These are phyloP conservation scores for Dorcus parallelipipedus DNA, from an alignment of 2,888 invertebrate species.

Conservation along the genomic window DNA sequence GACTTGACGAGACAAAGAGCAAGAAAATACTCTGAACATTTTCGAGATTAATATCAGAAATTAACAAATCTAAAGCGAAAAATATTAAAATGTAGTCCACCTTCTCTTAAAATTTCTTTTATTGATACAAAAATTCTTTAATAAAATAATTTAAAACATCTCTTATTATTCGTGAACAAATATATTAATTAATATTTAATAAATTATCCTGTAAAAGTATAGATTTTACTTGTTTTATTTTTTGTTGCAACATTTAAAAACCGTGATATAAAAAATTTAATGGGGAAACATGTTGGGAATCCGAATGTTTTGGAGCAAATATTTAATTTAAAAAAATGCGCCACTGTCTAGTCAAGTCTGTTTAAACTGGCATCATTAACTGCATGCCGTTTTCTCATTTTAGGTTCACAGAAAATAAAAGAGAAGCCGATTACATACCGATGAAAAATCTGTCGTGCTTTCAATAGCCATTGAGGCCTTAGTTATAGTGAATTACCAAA, in stretches of 20 bases:
- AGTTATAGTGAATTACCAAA: not conserved
- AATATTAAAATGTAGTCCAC: not conserved
- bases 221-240: too few relatives aligned
- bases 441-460: constrained; percentile 48
- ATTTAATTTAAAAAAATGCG: too few relatives aligned
- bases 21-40: not conserved
- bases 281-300: too few relatives aligned
- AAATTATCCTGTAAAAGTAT: not conserved
- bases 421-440: constrained; percentile 47
- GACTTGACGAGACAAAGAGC: not conserved
- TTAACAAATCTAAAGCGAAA: not conserved
- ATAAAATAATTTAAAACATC: not conserved
- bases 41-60: too few relatives aligned
- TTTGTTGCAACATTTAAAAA: too few relatives aligned
- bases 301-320: too few relatives aligned
- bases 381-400: constrained; percentile 26
- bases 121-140: not conserved
- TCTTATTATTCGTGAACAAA: not conserved
- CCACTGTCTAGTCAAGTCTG: too few relatives aligned
- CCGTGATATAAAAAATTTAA: too few relatives aligned
- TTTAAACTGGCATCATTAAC: too few relatives aligned
- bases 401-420: constrained; percentile 45
- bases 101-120: not conserved
- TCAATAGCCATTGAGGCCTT: constrained; percentile 21
- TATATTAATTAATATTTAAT: too few relatives aligned